phyloP scores from a whole-genome alignment of 2,888 invertebrate genomes.

The Macrophya annulata region DNA sequence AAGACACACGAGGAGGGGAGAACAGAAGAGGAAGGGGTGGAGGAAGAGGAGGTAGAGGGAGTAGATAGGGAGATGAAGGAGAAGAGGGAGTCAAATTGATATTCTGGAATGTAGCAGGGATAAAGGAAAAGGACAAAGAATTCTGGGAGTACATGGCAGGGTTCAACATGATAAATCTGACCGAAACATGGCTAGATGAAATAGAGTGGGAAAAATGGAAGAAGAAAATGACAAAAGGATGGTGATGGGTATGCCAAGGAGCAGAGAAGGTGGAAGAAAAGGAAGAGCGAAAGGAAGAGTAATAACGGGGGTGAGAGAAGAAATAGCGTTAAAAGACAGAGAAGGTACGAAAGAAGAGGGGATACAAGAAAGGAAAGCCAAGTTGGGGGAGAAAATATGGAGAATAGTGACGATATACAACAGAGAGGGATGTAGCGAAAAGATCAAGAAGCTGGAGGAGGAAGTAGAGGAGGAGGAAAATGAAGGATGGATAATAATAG shows the following conservation, averaged over 20 bases:
- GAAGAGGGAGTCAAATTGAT: not conserved
- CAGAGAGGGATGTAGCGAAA: not conserved
- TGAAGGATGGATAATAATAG: constrained; percentile 4
- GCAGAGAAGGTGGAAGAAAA: not conserved
- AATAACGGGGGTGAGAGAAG: constrained; percentile 24
- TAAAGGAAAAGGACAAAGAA: not conserved
- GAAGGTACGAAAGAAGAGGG: constrained; percentile 7
- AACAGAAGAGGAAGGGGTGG: not conserved
- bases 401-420: constrained; percentile 8
- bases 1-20: not conserved
- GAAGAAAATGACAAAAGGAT: not conserved
- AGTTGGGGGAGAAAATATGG: constrained; percentile 5
- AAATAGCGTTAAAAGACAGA: not conserved
- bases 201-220: not conserved
- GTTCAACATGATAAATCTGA: not conserved
- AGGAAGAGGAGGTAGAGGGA: not conserved
- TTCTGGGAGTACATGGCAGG: not conserved
- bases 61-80: not conserved
- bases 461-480: not conserved
- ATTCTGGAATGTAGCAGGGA: constrained; percentile 8
- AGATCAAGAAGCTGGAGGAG: constrained; percentile 4
- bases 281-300: constrained; percentile 50
- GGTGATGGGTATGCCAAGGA: not conserved
- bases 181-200: constrained; percentile 17
- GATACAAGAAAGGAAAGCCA: not conserved